phyloP scores from a whole-genome alignment of 2,888 invertebrate genomes.

The Ernsta delagoae region DNA sequence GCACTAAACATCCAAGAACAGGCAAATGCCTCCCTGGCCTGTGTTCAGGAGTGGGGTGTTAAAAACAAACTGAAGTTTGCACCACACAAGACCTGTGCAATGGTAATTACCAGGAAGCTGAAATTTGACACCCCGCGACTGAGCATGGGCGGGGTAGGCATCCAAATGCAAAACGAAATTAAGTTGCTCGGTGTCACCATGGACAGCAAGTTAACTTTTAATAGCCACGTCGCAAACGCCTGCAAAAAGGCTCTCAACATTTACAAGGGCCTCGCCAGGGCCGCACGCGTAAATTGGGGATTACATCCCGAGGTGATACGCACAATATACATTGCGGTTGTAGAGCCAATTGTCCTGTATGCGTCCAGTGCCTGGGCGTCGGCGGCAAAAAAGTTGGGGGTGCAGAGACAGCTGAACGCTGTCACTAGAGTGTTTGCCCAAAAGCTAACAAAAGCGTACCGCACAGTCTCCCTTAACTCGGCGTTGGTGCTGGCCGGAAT shows the following conservation, averaged over 20 bases:
- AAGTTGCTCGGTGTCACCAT: neutral
- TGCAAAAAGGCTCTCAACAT: neutral
- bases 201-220: neutral
- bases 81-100: neutral
- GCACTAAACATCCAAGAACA: neutral
- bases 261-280: neutral
- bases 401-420: neutral
- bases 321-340: neutral
- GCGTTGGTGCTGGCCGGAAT: too few species aligned
- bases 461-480: too few species aligned
- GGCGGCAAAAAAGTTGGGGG: neutral
- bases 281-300: neutral
- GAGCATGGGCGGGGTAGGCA: neutral
- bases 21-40: conserved; percentile 1
- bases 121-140: neutral
- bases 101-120: neutral
- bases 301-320: neutral
- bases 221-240: neutral
- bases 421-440: neutral
- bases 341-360: neutral
- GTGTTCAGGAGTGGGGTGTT: conserved; percentile 14
- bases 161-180: neutral
- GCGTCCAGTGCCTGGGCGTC: neutral
- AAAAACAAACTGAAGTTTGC: neutral
- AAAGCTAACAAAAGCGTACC: too few species aligned